Base-by-base conservation (phyloP, 2,797 vertebrate genomes). In the Aselliscus stoliczkanus region DNA sequence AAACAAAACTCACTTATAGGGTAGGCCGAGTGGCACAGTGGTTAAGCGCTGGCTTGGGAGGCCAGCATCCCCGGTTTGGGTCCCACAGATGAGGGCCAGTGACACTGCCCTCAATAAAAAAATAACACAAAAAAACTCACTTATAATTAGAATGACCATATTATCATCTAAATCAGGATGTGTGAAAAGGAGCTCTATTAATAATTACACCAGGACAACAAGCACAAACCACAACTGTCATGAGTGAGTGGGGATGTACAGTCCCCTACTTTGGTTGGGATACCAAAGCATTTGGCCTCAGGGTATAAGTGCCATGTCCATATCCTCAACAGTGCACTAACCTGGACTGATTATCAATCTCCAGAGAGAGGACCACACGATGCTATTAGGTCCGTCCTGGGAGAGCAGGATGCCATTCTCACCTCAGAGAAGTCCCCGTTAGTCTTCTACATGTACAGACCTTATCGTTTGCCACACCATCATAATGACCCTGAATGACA, bases 371-470 rank as follows among this genome's bases (percentile, higher is more conserved):
- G 44, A 12, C 47, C 72, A 6, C 52, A 39, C 4, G 13, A 34
- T 4, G 14, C 47, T 17, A 23, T 11, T 7, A 1, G 27, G 44
- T 25, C 2, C 18, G 31, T 54, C 20, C 34, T 9, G 20, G 64
- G 58, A 81, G 37, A 25, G 44, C 5, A 27, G 64, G 82, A n/a
- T 6, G 2, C 25, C 25, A 12, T 3, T 29, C 21, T 65, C 27
- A 23, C 42, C 62, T 39, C 31, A 15, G n/a, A 20, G 6, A 58
- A 12, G 58, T 29, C 72, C 47, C 84, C 0, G 0, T 2, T 39
- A 3, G 62, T 27, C 15, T 39, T 29, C 42, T 29, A 1, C 0
- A 2, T 4, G 18, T 7, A 6, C 44, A 0, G 8, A 60, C 14
- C 56, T 84, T 37, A 29, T 4, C 2, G 9, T 9, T 31, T 52